Evolutionary conservation across 1,140 invertebrate genomes (phyloP).

Genomic region (Mercenaria mercenaria): DNA sequence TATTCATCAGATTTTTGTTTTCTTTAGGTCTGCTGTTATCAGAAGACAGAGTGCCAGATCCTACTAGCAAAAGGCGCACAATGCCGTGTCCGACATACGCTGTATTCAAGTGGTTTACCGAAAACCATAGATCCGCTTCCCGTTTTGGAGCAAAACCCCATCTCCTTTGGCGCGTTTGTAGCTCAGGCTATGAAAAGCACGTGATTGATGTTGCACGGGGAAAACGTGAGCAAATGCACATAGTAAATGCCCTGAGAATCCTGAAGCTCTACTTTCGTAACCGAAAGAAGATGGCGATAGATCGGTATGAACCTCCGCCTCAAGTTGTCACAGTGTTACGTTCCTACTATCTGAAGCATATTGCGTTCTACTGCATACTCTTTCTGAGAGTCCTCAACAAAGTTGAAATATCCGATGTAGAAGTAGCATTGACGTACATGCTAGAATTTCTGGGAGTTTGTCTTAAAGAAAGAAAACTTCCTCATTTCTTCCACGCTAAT

Average conservation of each 20-base stretch:
- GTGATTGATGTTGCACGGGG: constrained; percentile 33
- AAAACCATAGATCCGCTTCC: background rate
- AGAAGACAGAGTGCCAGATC: constrained; percentile 17
- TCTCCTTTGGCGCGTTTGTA: constrained; percentile 14
- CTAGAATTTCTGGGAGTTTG: background rate
- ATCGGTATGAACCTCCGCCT: background rate
- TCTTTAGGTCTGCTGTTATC: background rate
- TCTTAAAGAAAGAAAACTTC: background rate
- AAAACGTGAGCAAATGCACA: constrained; percentile 17
- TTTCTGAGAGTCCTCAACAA: background rate
- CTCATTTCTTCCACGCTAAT: constrained; percentile 12
- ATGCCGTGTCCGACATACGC: constrained; percentile 25
- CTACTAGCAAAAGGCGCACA: background rate
- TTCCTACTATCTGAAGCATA: constrained; percentile 43
- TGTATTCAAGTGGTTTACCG: constrained; percentile 23
- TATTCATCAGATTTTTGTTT: no score
- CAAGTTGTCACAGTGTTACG: constrained; percentile 34
- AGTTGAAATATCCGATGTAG: background rate
- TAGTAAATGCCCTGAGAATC: constrained; percentile 47
- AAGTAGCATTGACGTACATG: background rate
- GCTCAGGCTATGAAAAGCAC: constrained; percentile 60
- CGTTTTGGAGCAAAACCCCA: background rate
- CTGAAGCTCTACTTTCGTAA: constrained; percentile 46
- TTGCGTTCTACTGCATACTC: constrained; percentile 41
- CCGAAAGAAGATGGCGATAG: background rate